These are phyloP conservation scores for Aplodontia rufa DNA, from an alignment of 2,113 vertebrate species.

Conservation along the genomic window DNA sequence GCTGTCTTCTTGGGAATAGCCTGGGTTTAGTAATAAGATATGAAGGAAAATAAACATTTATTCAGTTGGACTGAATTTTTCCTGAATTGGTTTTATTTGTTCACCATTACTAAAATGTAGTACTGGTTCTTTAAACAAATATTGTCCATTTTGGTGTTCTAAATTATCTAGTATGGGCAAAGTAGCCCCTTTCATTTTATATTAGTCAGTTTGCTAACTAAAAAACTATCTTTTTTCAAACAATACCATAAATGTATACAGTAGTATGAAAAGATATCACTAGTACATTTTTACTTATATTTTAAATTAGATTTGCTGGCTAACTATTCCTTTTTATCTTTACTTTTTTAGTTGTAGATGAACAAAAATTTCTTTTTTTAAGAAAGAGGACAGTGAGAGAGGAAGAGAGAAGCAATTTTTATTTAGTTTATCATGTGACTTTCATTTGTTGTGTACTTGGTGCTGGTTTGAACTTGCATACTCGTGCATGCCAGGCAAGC, in stretches of 20 bases:
- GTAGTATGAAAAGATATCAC: not conserved
- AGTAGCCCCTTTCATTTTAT: constrained; percentile 24
- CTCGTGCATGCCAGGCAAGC: too few species aligned
- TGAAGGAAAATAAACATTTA: constrained; percentile 3
- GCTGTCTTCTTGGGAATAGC: not conserved
- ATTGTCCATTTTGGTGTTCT: not conserved
- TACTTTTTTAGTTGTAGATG: too few species aligned
- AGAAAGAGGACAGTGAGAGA: too few species aligned
- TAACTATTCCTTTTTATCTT: not conserved
- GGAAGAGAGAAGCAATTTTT: too few species aligned
- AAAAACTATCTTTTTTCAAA: not conserved
- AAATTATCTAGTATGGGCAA: not conserved
- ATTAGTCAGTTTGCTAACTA: not conserved
- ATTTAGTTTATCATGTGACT: too few species aligned
- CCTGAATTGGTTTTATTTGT: not conserved
- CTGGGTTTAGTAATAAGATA: not conserved
- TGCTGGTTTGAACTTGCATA: too few species aligned
- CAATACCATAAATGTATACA: not conserved
- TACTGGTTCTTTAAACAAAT: constrained; percentile 20
- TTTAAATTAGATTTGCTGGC: constrained; percentile 50
- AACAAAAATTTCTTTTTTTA: too few species aligned
- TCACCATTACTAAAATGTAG: not conserved
- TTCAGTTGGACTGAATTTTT: not conserved
- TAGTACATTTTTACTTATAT: not conserved
- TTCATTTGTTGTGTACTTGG: too few species aligned